Percentiles rank a stretch among this genome's conserved stretches.
Conservation (phyloP, 2,113 vertebrate genomes). For the Ptilonorhynchus violaceus region DNA sequence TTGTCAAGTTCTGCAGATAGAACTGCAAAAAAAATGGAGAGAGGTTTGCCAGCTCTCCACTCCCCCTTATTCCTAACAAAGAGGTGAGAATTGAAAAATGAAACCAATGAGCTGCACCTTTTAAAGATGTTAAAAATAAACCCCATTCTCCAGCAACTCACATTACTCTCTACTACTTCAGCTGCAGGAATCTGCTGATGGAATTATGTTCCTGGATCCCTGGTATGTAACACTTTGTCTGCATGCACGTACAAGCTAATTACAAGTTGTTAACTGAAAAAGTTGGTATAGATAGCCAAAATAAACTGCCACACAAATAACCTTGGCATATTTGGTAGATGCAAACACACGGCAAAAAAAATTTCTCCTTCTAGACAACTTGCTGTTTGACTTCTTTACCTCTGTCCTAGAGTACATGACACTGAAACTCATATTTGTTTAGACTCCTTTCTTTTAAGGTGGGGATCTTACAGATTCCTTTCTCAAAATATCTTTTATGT, state of each 20-base stretch:
- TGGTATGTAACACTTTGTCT: not conserved
- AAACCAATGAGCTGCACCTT: not conserved
- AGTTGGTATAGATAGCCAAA: not conserved
- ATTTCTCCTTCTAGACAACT: not conserved
- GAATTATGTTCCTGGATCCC: not conserved
- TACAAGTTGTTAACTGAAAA: not conserved
- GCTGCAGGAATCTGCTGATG: not conserved
- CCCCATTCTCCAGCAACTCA: not conserved
- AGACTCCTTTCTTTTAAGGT: not conserved
- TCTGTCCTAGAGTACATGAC: not conserved
- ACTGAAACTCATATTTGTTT: not conserved
- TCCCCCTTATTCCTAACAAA: not conserved
- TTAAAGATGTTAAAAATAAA: not conserved
- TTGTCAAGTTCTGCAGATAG: not conserved
- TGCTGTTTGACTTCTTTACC: not conserved
- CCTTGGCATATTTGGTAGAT: not conserved
- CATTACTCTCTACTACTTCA: not conserved
- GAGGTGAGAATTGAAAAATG: not conserved
- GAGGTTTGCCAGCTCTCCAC: not conserved
- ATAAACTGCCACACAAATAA: not conserved
- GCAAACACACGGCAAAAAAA: not conserved
- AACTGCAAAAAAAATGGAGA: not conserved
- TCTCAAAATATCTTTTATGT: not conserved
- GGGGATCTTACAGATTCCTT: not conserved
- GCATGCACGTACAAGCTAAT: fast-evolving